Base-by-base conservation (phyloP, 2,797 vertebrate genomes). In the Epinephelus malabaricus region DNA sequence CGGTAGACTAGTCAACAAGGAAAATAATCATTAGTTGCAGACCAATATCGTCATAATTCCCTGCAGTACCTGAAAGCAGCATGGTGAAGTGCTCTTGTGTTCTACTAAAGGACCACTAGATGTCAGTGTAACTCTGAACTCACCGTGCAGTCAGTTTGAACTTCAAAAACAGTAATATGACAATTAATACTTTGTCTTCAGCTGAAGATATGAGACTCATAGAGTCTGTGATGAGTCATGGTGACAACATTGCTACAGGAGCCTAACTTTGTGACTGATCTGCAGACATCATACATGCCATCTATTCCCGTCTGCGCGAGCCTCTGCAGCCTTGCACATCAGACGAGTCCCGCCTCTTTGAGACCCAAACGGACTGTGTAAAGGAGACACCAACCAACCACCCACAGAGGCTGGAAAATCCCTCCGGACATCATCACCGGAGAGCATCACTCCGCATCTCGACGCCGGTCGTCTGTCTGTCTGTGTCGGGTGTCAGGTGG, bases 101-200 rank as follows among this genome's bases (percentile, higher is more conserved):
- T 89, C n/a, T 53, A 15, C 10, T 0, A 60, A 59, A 23, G 61
- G 4, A 14, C 88, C 91, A 54, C 88, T 75, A 86, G 91, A 71
- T 79, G 91, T 69, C 90, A 81, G 71, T 70, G 47, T 67, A 62
- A 23, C 25, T 69, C 68, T 63, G 51, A 64, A 63, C 12, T 64
- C 49, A 38, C 19, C 5, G 21, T 13, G 50, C 17, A 21, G 3
- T 3, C 14, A 25, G 12, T 3, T 19, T 43, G 2, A 61, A 73
- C n/a, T 69, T 55, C 9, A 27, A 54, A 45, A 73, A 45, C 8
- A 68, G 56, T 14, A 18, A 19, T 3, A 8, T 5, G 10, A 5
- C 2, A 46, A 0, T n/a, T 40, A 12, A 43, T 34, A n/a, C 8
- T 7, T 7, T 54, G n/a, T 30, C 21, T 27, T 2, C 1, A 13